Evolutionary conservation across 2,113 vertebrate genomes (phyloP), one percentile per base, ranked within the genome.

Genomic region (Ceyx margarethae): DNA sequence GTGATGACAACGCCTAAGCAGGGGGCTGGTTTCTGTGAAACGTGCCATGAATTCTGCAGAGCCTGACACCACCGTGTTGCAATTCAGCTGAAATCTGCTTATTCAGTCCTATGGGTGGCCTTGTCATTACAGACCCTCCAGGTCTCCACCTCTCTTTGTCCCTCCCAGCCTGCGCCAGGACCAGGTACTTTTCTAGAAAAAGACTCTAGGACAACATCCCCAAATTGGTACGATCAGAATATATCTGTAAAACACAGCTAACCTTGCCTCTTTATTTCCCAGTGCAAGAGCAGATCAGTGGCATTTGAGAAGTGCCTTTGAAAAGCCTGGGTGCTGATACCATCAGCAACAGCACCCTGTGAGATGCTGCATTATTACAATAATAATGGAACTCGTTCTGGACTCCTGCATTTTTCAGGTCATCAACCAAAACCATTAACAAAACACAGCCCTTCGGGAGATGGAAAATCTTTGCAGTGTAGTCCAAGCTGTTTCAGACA

Each of bases 341-440:
- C 80, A 81, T 81, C 76, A 87, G 40, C 85, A 92, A 89, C 74
- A 85, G 87, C 66, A 40, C 2, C 18, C 76, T 62, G 64, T 5
- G 57, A 95, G 57, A 75, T 50, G 50, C 65, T 75, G 71, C 86
- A 83, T 86, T 90, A 75, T 90, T 88, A 91, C 65, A 88, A 83
- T 81, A 95, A 90, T 86, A 90, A 87, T 61, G 69, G 66, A 65
- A 64, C 50, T 90, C 15, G 6, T 84, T 95, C 91, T 16, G 10
- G 77, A 90, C 61, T 91, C 58, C 84, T 89, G 69, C 69, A 75
- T 88, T 91, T 93, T 90, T 94, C 95, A 95, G 88, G 77, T 87
- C 93, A 95, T 88, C 92, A 88, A 91, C 68, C 77, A 91, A 93
- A 94, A 85, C 64, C 90, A 94, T 81, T 78, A 91, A 89, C 66